These are phyloP conservation scores for Dorcus parallelipipedus DNA, from an alignment of 2,888 invertebrate genomes.

Conservation along the genomic window DNA sequence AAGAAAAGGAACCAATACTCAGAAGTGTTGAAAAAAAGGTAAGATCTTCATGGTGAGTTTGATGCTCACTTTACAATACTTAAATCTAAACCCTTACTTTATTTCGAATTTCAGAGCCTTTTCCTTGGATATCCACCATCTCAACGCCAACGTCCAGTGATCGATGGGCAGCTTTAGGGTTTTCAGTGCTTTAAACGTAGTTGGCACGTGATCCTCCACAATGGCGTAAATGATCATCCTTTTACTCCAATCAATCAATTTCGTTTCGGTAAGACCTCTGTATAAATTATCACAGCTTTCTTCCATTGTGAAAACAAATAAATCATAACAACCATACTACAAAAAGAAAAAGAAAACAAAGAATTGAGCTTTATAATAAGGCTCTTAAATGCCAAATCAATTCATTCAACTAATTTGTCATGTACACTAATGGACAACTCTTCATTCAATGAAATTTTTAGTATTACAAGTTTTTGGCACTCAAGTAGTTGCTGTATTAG, in stretches of 20 bases:
- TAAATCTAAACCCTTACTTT: not conserved
- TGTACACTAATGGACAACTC: no score
- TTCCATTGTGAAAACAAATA: slow-evolving; percentile 35
- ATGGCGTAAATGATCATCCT: slow-evolving; percentile 1
- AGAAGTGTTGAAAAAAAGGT: no score
- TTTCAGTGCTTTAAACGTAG: not conserved
- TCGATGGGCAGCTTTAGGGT: not conserved
- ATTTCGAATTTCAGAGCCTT: slow-evolving; percentile 6
- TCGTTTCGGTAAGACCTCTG: slow-evolving; percentile 27
- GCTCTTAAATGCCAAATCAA: no score
- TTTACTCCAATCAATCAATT: slow-evolving; percentile 16
- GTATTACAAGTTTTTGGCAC: no score
- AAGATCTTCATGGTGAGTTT: no score
- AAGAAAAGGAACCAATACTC: no score
- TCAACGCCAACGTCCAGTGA: not conserved
- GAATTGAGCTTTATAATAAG: no score
- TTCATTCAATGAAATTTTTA: no score
- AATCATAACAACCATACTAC: slow-evolving; percentile 26
- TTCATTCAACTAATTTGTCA: no score
- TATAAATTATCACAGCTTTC: slow-evolving; percentile 23
- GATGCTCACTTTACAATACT: no score
- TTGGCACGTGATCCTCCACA: not conserved
- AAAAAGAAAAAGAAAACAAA: slow-evolving; percentile 1
- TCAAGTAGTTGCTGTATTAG: no score
- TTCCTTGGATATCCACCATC: slow-evolving; percentile 4